Evolutionary conservation across 2,888 invertebrate species (phyloP).

Genomic region (Mayetiola destructor): DNA sequence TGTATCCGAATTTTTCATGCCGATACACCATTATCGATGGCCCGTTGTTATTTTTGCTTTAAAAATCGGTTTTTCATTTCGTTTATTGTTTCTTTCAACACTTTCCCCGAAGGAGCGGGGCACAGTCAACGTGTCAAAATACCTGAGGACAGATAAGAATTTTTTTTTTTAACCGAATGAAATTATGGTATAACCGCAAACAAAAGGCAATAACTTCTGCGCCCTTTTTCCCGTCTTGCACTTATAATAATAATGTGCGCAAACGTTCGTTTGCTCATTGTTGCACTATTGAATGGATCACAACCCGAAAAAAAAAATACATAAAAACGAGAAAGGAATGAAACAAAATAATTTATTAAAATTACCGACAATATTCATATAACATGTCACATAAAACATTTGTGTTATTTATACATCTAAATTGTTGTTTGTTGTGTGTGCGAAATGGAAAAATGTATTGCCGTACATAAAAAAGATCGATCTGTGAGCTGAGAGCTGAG

Average conservation of each 20-base stretch:
- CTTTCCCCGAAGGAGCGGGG: not conserved
- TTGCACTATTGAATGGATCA: no score
- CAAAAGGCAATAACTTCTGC: not conserved
- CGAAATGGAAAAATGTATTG: no score
- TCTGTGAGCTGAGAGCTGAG: no score
- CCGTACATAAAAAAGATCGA: no score
- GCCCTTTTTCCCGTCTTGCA: not conserved
- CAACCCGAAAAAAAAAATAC: no score
- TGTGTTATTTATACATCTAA: conserved; percentile 1
- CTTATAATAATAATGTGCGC: no score
- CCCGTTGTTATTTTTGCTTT: no score
- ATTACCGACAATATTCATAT: conserved; percentile 1
- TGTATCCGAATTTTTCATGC: no score
- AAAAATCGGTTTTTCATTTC: not conserved
- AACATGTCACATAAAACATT: conserved; percentile 6
- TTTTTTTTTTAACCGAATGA: not conserved
- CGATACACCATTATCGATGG: no score
- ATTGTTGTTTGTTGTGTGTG: not conserved
- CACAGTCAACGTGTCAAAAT: not conserved
- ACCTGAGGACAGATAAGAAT: not conserved
- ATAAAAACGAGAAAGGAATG: no score
- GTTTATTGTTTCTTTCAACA: not conserved
- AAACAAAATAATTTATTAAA: conserved; percentile 7
- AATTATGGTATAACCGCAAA: not conserved
- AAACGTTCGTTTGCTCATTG: no score